Conservation (phyloP, 2,113 vertebrate genomes). For the Rhombomys opimus region DNA sequence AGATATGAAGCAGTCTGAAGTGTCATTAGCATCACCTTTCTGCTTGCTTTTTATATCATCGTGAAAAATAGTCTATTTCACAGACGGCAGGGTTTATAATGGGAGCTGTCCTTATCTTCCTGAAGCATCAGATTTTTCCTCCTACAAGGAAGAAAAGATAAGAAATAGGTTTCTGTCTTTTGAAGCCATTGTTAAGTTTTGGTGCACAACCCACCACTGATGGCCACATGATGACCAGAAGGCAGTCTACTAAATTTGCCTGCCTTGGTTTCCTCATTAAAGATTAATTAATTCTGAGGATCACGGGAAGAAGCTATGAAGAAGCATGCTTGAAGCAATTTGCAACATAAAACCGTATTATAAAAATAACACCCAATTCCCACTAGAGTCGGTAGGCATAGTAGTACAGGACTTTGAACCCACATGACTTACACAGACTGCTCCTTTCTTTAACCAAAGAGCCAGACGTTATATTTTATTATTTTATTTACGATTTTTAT, state of each 20-base stretch:
- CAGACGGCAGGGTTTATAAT: constrained; percentile 32
- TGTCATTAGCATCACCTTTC: constrained; percentile 73
- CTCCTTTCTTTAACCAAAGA: not conserved
- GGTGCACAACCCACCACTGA: not conserved
- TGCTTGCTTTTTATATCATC: constrained; percentile 67
- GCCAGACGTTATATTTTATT: not conserved
- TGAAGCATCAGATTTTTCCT: not conserved
- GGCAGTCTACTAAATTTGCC: not conserved
- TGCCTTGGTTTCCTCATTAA: not conserved
- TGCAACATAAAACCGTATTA: not conserved
- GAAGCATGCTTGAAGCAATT: not conserved
- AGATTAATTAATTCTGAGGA: not conserved
- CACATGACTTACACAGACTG: not conserved
- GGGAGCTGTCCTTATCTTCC: not conserved
- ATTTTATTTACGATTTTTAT: not conserved
- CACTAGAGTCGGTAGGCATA: not conserved
- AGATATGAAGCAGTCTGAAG: constrained; percentile 63
- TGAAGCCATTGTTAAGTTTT: not conserved
- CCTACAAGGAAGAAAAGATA: not conserved
- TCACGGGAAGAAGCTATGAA: not conserved
- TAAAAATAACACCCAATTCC: not conserved
- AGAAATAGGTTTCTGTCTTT: not conserved
- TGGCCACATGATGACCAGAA: not conserved
- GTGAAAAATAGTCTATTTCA: constrained; percentile 69
- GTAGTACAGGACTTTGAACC: constrained; percentile 13